Base-by-base conservation (phyloP, 2,113 vertebrate genomes). In the Elanoides forficatus region DNA sequence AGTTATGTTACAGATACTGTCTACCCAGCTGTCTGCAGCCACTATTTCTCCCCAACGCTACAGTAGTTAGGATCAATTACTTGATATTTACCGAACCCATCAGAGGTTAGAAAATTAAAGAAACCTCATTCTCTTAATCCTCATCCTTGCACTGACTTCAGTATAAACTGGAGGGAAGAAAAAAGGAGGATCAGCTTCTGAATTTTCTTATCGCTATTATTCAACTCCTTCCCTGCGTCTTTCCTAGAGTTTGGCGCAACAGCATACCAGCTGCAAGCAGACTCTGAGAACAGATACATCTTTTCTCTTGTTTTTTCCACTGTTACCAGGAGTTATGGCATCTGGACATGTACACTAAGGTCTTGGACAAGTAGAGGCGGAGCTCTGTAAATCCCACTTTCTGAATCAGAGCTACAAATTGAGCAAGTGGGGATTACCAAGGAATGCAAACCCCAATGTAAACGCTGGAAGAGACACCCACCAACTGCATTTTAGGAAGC, bases 1-100 rank as follows among this genome's bases (percentile, higher is more conserved):
- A 3, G 6, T 4, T 48, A 1, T 6, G 19, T 3, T 63, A 19
- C 20, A 20, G 74, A 48, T 34, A 3, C 27, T 21, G 10, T 3
- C 73, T 25, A 18, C 13, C 4, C 43, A 78, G 25, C 42, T 63
- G 25, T 6, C 26, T 36, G 27, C 82, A 94, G 73, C 52, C 22
- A 13, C 43, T 21, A 0, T 55, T 80, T 63, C 78, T 83, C 63
- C 32, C 22, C 47, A 16, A 0, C 20, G 13, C 56, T 32, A 0
- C 0, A 16, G 7, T 0, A 17, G 48, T 42, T 62, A 8, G 16
- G 6, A 68, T 18, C 36, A 27, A 34, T 42, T 62, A 9, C 10
- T 79, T 42, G 0, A 1, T 18, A 3, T 43, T 81, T 26, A 29
- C n/a, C 43, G 36, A 85, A 60, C 10, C 27, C 68, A 32, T 25